phyloP scores from a whole-genome alignment of 2,113 vertebrate species.

The Copsychus sechellarum region DNA sequence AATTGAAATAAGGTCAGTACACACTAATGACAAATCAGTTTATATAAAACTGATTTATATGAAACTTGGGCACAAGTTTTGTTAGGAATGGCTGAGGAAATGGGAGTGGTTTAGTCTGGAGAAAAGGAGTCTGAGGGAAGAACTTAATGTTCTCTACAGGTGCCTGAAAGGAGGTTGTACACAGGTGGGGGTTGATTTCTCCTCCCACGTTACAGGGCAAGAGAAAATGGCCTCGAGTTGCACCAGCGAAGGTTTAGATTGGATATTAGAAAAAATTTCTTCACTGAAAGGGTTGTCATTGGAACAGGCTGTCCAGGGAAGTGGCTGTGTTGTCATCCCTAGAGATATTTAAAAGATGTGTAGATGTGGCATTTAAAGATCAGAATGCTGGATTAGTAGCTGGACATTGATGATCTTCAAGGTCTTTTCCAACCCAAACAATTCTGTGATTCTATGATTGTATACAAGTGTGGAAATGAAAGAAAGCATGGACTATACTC shows the following conservation, averaged over 20 bases:
- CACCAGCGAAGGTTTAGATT: neutral
- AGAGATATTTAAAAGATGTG: neutral
- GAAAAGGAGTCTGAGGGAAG: neutral
- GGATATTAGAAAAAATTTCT: neutral
- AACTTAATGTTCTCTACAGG: neutral
- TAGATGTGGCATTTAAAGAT: neutral
- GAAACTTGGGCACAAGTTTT: neutral
- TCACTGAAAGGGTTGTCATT: neutral
- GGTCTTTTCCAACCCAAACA: neutral
- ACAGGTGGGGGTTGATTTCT: rapidly evolving
- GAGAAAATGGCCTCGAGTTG: neutral
- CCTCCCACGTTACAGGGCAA: neutral
- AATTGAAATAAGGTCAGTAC: neutral
- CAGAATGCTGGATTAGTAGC: neutral
- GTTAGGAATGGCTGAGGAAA: neutral
- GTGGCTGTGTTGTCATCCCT: neutral
- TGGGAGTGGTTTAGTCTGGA: neutral
- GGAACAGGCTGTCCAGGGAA: neutral
- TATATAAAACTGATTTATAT: neutral
- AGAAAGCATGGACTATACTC: neutral
- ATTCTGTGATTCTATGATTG: neutral
- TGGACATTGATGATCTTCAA: neutral
- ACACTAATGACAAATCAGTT: neutral
- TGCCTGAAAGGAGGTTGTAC: neutral
- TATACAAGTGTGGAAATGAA: neutral